Percentiles rank a stretch among this genome's conserved stretches.
Conservation (phyloP, 2,888 invertebrate genomes). For the Drosophila testacea region DNA sequence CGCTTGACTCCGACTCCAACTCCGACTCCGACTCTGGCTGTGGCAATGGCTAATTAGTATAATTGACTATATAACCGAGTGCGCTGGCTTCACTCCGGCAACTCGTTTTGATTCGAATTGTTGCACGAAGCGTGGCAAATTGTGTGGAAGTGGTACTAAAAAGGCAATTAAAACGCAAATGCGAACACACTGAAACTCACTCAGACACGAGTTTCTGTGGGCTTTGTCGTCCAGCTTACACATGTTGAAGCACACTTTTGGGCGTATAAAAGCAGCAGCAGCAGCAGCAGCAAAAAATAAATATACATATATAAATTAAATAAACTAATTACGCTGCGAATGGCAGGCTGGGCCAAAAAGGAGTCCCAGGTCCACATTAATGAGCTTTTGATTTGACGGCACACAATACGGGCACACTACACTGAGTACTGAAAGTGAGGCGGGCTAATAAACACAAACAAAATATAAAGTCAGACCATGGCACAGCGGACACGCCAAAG, state of each 20-base stretch:
- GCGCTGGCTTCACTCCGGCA: slow-evolving; percentile 25
- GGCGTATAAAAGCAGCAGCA: slow-evolving; percentile 18
- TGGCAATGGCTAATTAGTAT: slow-evolving; percentile 74
- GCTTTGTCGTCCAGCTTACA: slow-evolving; percentile 41
- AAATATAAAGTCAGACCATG: slow-evolving; percentile 58
- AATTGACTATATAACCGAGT: slow-evolving; percentile 77
- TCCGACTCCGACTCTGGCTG: not conserved
- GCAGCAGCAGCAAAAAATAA: slow-evolving; percentile 6
- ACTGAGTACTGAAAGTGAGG: slow-evolving; percentile 30
- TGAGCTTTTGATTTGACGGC: slow-evolving; percentile 74
- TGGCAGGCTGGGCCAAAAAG: slow-evolving; percentile 13
- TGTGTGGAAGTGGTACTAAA: slow-evolving; percentile 81
- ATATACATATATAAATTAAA: slow-evolving; percentile 68
- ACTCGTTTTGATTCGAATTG: slow-evolving; percentile 73
- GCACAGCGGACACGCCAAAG: slow-evolving; percentile 62
- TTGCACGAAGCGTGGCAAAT: slow-evolving; percentile 79
- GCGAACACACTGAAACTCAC: slow-evolving; percentile 46
- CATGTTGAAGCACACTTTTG: slow-evolving; percentile 60
- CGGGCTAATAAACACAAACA: slow-evolving; percentile 69
- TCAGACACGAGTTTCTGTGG: slow-evolving; percentile 10
- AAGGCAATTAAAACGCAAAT: slow-evolving; percentile 81
- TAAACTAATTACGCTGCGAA: slow-evolving; percentile 72
- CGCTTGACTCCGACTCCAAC: slow-evolving; percentile 15
- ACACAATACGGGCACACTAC: slow-evolving; percentile 20
- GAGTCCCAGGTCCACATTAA: slow-evolving; percentile 50